Conservation (phyloP, 2,797 vertebrate genomes). For the Notoglanidium macrostoma region DNA sequence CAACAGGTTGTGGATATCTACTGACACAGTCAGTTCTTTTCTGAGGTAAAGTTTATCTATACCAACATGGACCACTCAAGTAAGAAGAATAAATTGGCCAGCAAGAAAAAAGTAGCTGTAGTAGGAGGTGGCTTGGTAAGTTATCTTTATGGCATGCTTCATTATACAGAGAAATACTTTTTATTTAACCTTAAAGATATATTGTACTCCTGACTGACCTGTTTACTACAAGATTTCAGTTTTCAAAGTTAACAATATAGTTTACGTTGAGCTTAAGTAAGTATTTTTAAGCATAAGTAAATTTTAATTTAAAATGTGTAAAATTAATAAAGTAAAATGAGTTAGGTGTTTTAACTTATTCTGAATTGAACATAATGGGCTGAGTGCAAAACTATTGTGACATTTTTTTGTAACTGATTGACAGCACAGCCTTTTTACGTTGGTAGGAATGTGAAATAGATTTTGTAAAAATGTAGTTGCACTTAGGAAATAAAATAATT, state of each 20-base stretch:
- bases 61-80: conserved; percentile 21
- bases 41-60: neutral
- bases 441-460: neutral
- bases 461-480: neutral
- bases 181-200: neutral
- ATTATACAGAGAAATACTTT: neutral
- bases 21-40: neutral
- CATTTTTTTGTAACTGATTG: neutral
- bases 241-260: neutral
- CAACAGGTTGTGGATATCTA: conserved; percentile 4
- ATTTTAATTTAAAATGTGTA: too few species aligned
- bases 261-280: neutral
- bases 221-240: neutral
- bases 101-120: conserved; percentile 69
- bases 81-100: conserved; percentile 3
- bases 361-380: neutral
- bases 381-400: neutral
- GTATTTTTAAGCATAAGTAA: too few species aligned
- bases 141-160: conserved; percentile 43
- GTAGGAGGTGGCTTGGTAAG: conserved; percentile 82
- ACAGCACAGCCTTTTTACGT: neutral
- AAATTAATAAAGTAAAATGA: neutral
- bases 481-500: neutral
- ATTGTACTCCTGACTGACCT: neutral
- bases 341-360: neutral